phyloP scores from a whole-genome alignment of 2,888 invertebrate species.

The Scotopteryx bipunctaria region DNA sequence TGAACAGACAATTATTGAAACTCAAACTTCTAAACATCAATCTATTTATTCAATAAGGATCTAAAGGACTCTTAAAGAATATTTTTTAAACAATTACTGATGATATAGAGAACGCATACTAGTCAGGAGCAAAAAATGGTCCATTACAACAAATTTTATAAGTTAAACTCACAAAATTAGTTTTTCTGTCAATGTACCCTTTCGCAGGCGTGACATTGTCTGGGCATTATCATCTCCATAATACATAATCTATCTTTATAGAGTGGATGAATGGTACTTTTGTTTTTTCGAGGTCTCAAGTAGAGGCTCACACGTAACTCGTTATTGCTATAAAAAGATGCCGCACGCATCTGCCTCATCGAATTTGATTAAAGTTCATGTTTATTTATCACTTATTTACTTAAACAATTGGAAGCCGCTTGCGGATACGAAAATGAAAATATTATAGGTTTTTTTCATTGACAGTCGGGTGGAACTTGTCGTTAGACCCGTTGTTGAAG shows the following conservation, averaged over 20 bases:
- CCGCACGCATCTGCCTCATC: slow-evolving; percentile 76
- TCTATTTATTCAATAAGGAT: too few relatives aligned
- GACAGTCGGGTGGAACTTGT: slow-evolving; percentile 9
- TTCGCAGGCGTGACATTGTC: slow-evolving; percentile 68
- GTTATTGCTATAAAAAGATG: slow-evolving; percentile 73
- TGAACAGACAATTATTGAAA: too few relatives aligned
- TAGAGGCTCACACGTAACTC: slow-evolving; percentile 64
- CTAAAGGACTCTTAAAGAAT: too few relatives aligned
- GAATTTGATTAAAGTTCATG: slow-evolving; percentile 82
- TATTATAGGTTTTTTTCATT: slow-evolving; percentile 24
- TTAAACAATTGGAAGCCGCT: slow-evolving; percentile 57
- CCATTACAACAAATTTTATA: slow-evolving; percentile 19
- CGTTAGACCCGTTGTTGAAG: slow-evolving; percentile 28
- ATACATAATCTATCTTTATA: too few relatives aligned
- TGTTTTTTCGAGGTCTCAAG: slow-evolving; percentile 69
- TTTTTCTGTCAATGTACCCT: too few relatives aligned
- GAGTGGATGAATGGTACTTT: too few relatives aligned
- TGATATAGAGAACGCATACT: too few relatives aligned
- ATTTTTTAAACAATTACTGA: too few relatives aligned
- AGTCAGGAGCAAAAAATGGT: slow-evolving; percentile 16
- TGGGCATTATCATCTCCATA: slow-evolving; percentile 78
- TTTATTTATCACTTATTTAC: slow-evolving; percentile 75
- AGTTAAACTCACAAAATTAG: too few relatives aligned
- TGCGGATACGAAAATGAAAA: slow-evolving; percentile 23
- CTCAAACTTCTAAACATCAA: too few relatives aligned